Base-by-base conservation (phyloP, 2,113 vertebrate genomes). In the Vulpes ferrilata region DNA sequence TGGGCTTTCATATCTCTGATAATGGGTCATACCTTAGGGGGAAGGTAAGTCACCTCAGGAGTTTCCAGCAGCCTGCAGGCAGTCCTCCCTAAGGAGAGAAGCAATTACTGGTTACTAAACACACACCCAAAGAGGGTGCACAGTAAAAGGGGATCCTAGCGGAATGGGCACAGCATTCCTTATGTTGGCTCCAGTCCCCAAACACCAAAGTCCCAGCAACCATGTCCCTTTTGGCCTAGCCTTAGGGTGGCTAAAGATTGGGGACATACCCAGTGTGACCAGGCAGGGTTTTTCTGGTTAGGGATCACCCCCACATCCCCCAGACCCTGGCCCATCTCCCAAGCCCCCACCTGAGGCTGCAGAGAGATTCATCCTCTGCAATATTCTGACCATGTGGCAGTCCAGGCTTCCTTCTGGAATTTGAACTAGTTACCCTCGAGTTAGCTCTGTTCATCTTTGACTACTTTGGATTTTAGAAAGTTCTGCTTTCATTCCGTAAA, bases 111-210 rank as follows among this genome's bases (percentile, higher is more conserved):
- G 78, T n/a, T 57, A 32, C 10, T 35, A 51, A 91, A 62, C 6
- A 1, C 62, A 79, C 53, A 90, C 25, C 38, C 86, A 62, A 79
- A 48, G 12, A 15, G 43, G n/a, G 35, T 2, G 3, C 53, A 80
- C 20, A 8, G 69, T 23, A 22, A 71, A 57, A 32, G 22, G 62
- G n/a, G 3, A 11, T 7, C 6, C 17, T 5, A 22, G 55, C 15
- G 0, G 23, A 55, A 53, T 0, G 4, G 5, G 7, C 4, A 53
- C 35, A 71, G 11, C 23, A 7, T 32, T 0, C 0, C 4, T 90
- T 43, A 48, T 81, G 6, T 30, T 67, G 51, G 12, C 57, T 60
- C 16, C 38, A 30, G 32, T 38, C 30, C n/a, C 30, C 84, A 73
- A 23, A 89, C 3, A 60, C n/a, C 22, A 71, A n/a, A 88, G 38